Percentiles rank a stretch among this genome's conserved stretches.
phyloP scores from a whole-genome alignment of 2,113 vertebrate genomes.

The Xyrauchen texanus region DNA sequence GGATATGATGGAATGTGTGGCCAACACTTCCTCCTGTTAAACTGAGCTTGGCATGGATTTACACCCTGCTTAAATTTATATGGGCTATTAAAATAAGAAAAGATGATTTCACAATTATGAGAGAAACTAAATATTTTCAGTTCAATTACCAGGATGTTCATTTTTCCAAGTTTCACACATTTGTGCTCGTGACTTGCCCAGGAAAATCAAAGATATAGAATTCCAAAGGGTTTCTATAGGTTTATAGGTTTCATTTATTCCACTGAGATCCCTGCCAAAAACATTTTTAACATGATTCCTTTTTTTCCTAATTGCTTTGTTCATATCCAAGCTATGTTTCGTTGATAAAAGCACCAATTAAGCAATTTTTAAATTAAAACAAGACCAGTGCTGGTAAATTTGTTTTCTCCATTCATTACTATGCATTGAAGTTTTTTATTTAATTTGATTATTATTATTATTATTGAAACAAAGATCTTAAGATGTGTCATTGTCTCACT shows the following conservation, averaged over 20 bases:
- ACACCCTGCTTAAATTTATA: slow-evolving; percentile 31
- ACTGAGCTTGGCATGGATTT: slow-evolving; percentile 43
- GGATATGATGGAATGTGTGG: slow-evolving; percentile 38
- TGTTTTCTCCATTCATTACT: background rate
- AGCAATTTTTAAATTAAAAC: slow-evolving; percentile 6
- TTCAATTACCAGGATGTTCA: slow-evolving; percentile 31
- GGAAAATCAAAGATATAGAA: slow-evolving; percentile 49
- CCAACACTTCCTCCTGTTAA: slow-evolving; percentile 44
- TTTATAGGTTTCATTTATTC: slow-evolving; percentile 46
- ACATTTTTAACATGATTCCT: slow-evolving; percentile 11
- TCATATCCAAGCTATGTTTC: slow-evolving; percentile 40
- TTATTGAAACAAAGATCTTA: background rate
- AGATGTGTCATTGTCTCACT: background rate
- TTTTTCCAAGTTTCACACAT: slow-evolving; percentile 44
- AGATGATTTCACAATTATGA: slow-evolving; percentile 47
- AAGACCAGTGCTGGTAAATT: slow-evolving; percentile 1
- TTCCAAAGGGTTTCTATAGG: background rate
- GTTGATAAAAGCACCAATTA: slow-evolving; percentile 42
- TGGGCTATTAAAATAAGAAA: slow-evolving; percentile 47
- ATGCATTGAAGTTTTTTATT: background rate
- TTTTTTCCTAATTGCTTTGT: slow-evolving; percentile 27
- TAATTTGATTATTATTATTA: no score
- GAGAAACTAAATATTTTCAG: slow-evolving; percentile 43
- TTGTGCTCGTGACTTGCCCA: slow-evolving; percentile 36
- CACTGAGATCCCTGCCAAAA: slow-evolving; percentile 28